A percentile compares a stretch with the other conserved stretches of the same genome.
Evolutionary conservation across 1,140 invertebrate genomes (phyloP).

Genomic region (Zaprionus lachaisei): DNA sequence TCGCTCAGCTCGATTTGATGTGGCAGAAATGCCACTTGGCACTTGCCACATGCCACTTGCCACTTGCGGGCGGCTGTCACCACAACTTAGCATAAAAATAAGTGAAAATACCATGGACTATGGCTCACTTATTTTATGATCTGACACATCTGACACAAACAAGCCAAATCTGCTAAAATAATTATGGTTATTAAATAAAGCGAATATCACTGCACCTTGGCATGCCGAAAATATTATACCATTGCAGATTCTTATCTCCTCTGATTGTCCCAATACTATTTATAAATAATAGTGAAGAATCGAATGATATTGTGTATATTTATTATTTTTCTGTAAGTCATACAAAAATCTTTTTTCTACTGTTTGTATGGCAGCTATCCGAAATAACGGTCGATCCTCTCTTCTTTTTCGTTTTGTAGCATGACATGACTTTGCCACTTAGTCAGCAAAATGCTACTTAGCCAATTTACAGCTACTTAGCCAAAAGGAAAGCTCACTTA

Average conservation of each 20-base stretch:
- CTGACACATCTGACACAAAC: conserved; percentile 1
- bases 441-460: conserved; percentile 24
- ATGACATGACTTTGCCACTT: conserved; percentile 8
- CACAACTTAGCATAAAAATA: conserved; percentile 18
- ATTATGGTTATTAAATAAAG: background rate
- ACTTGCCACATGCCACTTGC: conserved; percentile 30
- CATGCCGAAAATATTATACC: no score
- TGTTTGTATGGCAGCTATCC: no score
- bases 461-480: conserved; percentile 28
- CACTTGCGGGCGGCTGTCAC: conserved; percentile 22
- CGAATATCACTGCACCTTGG: background rate
- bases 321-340: no score
- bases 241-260: no score
- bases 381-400: background rate
- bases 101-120: background rate
- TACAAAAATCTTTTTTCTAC: no score
- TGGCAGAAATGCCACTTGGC: conserved; percentile 5
- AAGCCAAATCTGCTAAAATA: conserved; percentile 6
- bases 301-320: no score
- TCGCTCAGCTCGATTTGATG: conserved; percentile 6
- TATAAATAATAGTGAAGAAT: no score
- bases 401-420: background rate
- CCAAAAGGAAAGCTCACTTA: background rate
- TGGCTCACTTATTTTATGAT: conserved; percentile 9
- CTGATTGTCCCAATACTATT: no score